These are phyloP conservation scores for Vipera latastei DNA, from an alignment of 2,797 vertebrate species.

Conservation along the genomic window DNA sequence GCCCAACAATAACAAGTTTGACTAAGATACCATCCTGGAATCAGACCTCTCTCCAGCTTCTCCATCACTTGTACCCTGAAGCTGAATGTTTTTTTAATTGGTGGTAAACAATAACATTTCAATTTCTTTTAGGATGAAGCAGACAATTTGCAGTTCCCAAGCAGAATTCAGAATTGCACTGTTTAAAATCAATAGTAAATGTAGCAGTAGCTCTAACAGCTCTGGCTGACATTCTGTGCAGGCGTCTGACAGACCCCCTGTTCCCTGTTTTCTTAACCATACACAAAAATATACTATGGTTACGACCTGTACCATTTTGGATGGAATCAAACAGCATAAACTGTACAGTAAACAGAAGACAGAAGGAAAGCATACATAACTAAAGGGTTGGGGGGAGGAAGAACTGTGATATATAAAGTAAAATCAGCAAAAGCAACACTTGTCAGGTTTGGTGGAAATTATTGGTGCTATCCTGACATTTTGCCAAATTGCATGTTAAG, in stretches of 20 bases:
- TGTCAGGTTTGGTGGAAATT: background rate
- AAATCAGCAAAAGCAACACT: background rate
- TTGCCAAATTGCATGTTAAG: background rate
- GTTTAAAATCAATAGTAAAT: background rate
- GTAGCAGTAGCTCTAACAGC: background rate
- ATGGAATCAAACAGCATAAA: background rate
- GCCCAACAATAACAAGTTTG: background rate
- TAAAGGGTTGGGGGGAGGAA: background rate
- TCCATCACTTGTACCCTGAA: background rate
- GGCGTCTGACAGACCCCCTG: background rate
- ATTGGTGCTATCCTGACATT: background rate
- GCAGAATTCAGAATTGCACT: background rate
- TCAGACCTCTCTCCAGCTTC: background rate
- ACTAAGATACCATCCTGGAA: background rate
- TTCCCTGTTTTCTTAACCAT: no score
- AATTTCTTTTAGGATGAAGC: background rate
- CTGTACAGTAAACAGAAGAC: background rate
- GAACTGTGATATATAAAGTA: background rate
- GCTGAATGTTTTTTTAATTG: background rate
- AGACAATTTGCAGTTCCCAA: background rate
- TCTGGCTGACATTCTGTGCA: background rate
- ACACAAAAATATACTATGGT: background rate
- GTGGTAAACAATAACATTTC: background rate
- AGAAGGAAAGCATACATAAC: background rate
- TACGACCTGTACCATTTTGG: background rate